Base-by-base conservation (phyloP, 1,140 invertebrate genomes). In the Polypedilum pembai region DNA sequence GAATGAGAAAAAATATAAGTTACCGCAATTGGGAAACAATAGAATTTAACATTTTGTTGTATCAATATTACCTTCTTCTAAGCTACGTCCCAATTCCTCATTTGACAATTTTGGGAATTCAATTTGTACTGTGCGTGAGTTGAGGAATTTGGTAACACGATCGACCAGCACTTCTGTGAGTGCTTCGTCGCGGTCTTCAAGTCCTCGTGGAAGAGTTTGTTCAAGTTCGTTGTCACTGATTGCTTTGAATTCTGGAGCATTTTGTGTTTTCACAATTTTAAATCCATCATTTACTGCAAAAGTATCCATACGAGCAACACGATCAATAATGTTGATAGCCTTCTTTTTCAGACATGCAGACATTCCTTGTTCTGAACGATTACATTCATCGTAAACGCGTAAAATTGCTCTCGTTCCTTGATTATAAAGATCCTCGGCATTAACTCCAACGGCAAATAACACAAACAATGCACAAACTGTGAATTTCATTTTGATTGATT, bases 301-400 rank as follows among this genome's bases (percentile, higher is more conserved):
- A 10, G 84, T 86, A 40, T 91, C 89, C 80, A 91, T 88, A 74
- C 87, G 85, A 0, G 88, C 85, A 7, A 90, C 83, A 65, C 90
- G 84, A 75, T 92, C 90, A 74, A 92, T 88, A 78, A 92, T 91
- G 0, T 89, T 83, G 74, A 92, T 88, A 0, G 90, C 90, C 78
- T 92, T 92, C 80, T 90, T 91, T 83, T 92, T 92, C n/a, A 92
- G 80, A 79, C 91, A 92, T 15, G 88, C 87, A 8, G 88, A 83
- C 33, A 92, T 83, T 12, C 87, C 88, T 24, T 83, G 84, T 73
- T 86, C 84, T 0, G 86, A 78, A 75, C 83, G 83, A 74, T 84
- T 83, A 77, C 88, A 89, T 75, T 90, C 88, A 76, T 89, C 87
- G 76, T 88, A 89, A 74, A 89, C 83, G 78, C 85, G 85, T 69